phyloP scores from a whole-genome alignment of 2,113 vertebrate genomes.

The Carettochelys insculpta region DNA sequence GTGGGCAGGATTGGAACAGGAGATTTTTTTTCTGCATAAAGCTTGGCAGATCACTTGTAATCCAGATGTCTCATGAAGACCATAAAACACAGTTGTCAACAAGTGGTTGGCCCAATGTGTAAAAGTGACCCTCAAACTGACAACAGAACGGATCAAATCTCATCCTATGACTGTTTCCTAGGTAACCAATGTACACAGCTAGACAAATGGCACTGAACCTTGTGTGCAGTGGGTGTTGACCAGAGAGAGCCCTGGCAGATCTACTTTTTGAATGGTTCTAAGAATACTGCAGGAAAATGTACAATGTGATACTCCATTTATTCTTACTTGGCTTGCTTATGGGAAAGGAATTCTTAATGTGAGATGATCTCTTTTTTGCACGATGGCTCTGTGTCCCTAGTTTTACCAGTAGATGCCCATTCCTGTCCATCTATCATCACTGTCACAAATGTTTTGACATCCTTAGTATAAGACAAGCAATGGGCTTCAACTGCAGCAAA shows the following conservation, averaged over 20 bases:
- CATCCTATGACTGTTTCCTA: constrained; percentile 22
- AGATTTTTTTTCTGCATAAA: background rate
- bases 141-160: background rate
- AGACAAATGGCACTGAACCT: background rate
- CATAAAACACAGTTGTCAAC: background rate
- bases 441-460: accelerated
- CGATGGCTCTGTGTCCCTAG: background rate
- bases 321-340: background rate
- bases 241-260: background rate
- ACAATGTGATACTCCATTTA: background rate
- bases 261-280: background rate
- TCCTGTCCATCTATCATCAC: background rate
- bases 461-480: no score
- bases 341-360: background rate
- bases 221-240: background rate
- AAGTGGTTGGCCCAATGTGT: background rate
- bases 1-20: background rate
- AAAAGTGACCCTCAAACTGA: background rate
- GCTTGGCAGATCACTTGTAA: background rate
- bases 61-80: accelerated
- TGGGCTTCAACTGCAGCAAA: no score
- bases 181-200: background rate
- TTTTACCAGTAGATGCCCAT: background rate
- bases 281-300: background rate
- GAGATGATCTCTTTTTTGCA: background rate